phyloP scores from a whole-genome alignment of 1,140 invertebrate genomes.

The Megathymus violae region DNA sequence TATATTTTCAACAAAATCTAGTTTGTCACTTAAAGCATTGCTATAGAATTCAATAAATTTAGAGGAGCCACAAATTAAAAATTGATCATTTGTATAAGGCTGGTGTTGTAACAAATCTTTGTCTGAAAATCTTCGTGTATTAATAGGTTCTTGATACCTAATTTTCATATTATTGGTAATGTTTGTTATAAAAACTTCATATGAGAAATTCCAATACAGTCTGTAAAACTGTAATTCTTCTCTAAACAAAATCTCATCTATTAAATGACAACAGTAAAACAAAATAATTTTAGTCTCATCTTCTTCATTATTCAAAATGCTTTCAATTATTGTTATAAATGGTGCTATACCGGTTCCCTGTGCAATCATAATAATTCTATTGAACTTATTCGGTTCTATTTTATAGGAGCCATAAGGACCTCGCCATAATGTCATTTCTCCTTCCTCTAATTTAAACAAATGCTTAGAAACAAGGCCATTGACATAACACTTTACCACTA shows the following conservation, averaged over 20 bases:
- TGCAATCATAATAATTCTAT: constrained; percentile 85
- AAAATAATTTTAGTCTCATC: constrained; percentile 86
- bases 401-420: constrained; percentile 87
- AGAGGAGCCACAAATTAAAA: constrained; percentile 67
- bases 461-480: constrained; percentile 85
- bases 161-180: constrained; percentile 28
- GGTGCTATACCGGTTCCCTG: constrained; percentile 89
- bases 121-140: constrained; percentile 42
- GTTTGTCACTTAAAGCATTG: constrained; percentile 40
- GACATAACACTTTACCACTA: constrained; percentile 87
- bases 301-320: constrained; percentile 86
- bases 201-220: constrained; percentile 88
- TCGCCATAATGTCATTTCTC: constrained; percentile 84
- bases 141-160: constrained; percentile 73
- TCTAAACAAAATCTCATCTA: constrained; percentile 84
- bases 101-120: constrained; percentile 47
- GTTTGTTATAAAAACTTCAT: constrained; percentile 84
- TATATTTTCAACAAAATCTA: constrained; percentile 47
- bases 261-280: constrained; percentile 84
- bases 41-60: constrained; percentile 59
- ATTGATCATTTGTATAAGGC: constrained; percentile 52
- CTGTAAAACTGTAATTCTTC: constrained; percentile 83
- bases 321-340: constrained; percentile 85
- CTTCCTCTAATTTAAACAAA: constrained; percentile 82
- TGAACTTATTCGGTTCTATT: constrained; percentile 78